Conservation (phyloP, 2,113 vertebrate genomes). For the Phocoena phocoena region DNA sequence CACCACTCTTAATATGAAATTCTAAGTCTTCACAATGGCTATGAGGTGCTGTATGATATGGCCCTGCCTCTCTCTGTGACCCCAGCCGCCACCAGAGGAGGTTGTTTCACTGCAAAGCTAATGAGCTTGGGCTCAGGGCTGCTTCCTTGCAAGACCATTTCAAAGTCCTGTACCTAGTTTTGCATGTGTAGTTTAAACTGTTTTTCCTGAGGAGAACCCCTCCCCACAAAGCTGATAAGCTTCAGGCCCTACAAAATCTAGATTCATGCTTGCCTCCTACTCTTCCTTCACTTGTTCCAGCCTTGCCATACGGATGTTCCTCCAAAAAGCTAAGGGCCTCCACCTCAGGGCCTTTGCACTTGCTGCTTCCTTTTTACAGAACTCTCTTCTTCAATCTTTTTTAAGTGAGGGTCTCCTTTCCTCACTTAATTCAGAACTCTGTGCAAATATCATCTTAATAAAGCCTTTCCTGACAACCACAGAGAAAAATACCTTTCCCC, state of each 20-base stretch:
- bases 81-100: background rate
- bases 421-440: conserved; percentile 11
- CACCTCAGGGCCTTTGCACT: background rate
- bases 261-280: background rate
- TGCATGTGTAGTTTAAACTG: background rate
- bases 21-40: background rate
- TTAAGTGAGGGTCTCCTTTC: background rate
- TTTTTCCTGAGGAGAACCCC: background rate
- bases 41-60: rapidly evolving
- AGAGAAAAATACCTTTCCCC: background rate
- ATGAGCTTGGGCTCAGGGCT: background rate
- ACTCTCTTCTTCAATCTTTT: background rate
- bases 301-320: background rate
- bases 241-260: background rate
- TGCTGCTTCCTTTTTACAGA: background rate
- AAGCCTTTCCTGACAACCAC: background rate
- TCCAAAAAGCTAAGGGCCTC: background rate
- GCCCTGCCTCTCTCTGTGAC: background rate
- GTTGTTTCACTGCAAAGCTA: background rate
- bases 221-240: background rate
- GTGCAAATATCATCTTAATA: background rate
- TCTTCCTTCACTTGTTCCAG: background rate
- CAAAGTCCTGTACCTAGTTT: background rate
- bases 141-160: background rate
- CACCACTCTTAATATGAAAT: background rate